Percentiles rank a stretch among this genome's conserved stretches.
Conservation (phyloP, 2,113 vertebrate species). For the Oryzias woworae region DNA sequence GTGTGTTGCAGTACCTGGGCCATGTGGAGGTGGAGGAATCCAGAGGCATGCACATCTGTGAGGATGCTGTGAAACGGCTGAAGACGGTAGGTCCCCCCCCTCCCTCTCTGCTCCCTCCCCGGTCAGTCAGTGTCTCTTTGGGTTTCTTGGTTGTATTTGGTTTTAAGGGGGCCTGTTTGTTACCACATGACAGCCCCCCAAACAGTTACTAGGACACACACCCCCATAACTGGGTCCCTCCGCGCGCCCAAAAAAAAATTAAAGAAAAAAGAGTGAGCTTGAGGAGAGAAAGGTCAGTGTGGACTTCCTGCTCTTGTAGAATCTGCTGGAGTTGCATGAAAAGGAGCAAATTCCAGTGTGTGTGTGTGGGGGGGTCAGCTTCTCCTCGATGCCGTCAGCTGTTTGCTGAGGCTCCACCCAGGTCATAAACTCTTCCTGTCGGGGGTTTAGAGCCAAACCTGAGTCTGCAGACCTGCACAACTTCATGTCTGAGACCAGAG, state of each 20-base stretch:
- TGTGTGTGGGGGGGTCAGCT: conserved; percentile 11
- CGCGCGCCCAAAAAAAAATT: background rate
- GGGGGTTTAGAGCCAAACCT: conserved; percentile 10
- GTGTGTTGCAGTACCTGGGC: conserved; percentile 86
- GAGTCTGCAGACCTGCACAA: conserved; percentile 7
- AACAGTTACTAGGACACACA: background rate
- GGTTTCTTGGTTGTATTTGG: no score
- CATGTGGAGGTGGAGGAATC: conserved; percentile 99
- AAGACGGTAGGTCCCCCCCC: conserved; percentile 89
- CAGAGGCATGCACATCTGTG: conserved; percentile 99
- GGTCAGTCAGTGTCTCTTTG: background rate
- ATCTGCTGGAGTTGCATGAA: conserved; percentile 37
- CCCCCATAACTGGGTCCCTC: background rate
- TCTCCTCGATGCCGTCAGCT: conserved; percentile 43
- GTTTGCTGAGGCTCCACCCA: conserved; percentile 47
- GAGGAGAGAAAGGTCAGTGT: conserved; percentile 23
- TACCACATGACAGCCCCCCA: no score
- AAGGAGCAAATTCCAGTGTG: conserved; percentile 56
- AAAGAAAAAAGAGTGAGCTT: background rate
- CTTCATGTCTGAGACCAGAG: background rate
- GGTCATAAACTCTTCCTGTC: conserved; percentile 23
- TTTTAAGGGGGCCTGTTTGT: no score
- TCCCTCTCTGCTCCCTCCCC: conserved; percentile 10
- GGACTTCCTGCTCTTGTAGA: conserved; percentile 48
- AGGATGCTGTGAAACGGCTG: conserved; percentile 96